Conservation (phyloP, 2,113 vertebrate species). For the Psephotus haematonotus region DNA sequence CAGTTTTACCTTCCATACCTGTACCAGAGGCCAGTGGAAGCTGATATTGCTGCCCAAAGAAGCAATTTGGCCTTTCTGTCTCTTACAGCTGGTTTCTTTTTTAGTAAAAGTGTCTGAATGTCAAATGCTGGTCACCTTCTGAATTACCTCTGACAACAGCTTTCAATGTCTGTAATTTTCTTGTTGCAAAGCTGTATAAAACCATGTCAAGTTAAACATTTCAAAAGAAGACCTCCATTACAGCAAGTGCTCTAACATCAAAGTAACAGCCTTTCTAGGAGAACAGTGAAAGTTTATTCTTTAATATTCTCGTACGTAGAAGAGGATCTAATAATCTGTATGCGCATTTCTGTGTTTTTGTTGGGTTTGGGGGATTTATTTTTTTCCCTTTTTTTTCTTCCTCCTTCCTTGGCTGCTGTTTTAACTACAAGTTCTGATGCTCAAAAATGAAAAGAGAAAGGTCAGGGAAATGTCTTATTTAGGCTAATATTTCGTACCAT, state of each 20-base stretch:
- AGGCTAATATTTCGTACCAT: not conserved
- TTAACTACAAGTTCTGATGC: conserved; percentile 3
- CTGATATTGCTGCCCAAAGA: not conserved
- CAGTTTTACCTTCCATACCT: not conserved
- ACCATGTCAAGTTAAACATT: not conserved
- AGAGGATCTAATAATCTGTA: not conserved
- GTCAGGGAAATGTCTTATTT: not conserved
- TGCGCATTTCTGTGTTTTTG: not conserved
- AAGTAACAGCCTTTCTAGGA: not conserved
- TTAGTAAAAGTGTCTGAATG: not conserved
- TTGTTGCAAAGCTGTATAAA: not conserved
- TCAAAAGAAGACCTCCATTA: not conserved
- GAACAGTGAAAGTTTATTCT: not conserved
- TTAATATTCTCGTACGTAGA: not conserved
- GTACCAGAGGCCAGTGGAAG: not conserved
- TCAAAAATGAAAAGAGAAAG: not conserved
- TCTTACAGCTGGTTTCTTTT: not conserved
- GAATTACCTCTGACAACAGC: not conserved
- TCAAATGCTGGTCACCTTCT: not conserved
- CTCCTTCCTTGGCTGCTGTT: not conserved
- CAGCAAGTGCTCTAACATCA: not conserved
- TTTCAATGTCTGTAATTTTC: not conserved
- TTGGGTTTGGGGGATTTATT: too few relatives aligned
- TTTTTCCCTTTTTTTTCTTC: not conserved
- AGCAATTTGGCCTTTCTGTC: not conserved